Percentiles rank a stretch among this genome's conserved stretches.
These are phyloP conservation scores for Myiozetetes cayanensis DNA, from an alignment of 2,113 vertebrate genomes.

Conservation along the genomic window DNA sequence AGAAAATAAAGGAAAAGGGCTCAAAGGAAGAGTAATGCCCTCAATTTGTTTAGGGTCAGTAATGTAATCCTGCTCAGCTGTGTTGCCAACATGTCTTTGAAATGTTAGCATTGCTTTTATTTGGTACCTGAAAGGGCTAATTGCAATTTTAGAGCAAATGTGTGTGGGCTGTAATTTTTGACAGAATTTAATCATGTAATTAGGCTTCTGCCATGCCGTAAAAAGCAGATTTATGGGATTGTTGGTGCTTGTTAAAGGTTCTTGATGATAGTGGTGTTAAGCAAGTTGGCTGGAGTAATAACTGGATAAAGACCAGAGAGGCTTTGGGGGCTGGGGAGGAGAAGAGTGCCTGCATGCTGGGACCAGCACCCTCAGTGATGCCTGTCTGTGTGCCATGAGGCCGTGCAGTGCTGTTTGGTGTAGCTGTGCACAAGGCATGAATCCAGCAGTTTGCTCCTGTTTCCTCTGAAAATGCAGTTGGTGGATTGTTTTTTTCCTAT, in stretches of 20 bases:
- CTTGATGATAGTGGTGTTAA: neutral
- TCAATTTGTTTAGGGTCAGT: neutral
- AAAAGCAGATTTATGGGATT: neutral
- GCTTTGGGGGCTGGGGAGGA: neutral
- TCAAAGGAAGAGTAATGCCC: neutral
- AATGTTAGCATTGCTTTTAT: neutral
- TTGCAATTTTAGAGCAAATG: neutral
- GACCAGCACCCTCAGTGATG: no score
- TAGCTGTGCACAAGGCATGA: neutral
- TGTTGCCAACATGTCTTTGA: neutral
- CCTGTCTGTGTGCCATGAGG: accelerated
- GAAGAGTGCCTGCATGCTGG: accelerated
- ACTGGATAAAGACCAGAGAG: neutral
- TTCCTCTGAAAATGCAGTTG: neutral
- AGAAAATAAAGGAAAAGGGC: neutral
- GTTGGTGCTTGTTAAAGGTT: neutral
- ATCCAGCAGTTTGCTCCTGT: neutral
- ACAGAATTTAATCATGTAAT: slow-evolving; percentile 13
- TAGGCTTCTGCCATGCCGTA: neutral
- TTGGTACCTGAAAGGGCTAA: neutral
- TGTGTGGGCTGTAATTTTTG: slow-evolving; percentile 28
- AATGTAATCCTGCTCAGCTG: neutral
- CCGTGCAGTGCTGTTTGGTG: accelerated
- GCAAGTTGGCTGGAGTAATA: neutral
- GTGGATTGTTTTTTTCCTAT: neutral